Evolutionary conservation across 2,888 invertebrate genomes (phyloP), one percentile per base, ranked within the genome.

Genomic region (Philaethria dido): DNA sequence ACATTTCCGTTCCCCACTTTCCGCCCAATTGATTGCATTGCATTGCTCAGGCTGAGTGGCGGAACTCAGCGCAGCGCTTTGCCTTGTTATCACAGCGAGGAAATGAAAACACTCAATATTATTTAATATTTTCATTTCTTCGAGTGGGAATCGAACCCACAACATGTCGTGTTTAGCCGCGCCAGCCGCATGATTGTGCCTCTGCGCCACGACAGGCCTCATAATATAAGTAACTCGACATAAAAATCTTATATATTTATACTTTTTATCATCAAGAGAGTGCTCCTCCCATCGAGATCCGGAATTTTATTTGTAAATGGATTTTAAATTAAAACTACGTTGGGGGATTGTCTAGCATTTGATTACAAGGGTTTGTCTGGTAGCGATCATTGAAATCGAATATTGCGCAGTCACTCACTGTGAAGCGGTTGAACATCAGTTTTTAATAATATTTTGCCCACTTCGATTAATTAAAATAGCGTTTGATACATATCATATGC

Each of bases 251-350:
- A 50, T 9, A 81, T 80, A 81, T 81, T 77, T 77, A 80, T 77
- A 73, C 74, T 69, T 72, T 75, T 80, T 79, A 78, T 80, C 80
- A 80, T 71, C n/a, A n/a, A n/a, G 69, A 47, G 48, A 65, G 62
- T 61, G 62, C 47, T 39, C 44, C 47, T 45, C 25, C 62, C 62
- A 13, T 50, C 61, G 55, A n/a, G 36, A 29, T 50, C 82, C 79
- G 86, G 44, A 45, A 45, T 60, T 60, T 60, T 60, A 60, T 88
- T 87, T 85, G 83, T 82, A 86, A 87, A 89, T 89, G 85, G 84
- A 86, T 87, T 88, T 87, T 80, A 84, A 85, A 86, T 87, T 86
- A 85, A 88, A 87, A 85, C 78, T 76, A 75, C 81, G 69, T 75
- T 72, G 77, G 86, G 85, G 84, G 83, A 83, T 78, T 75, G 78